Evolutionary conservation across 2,888 invertebrate genomes (phyloP), one percentile per base, ranked within the genome.

Genomic region (Eristalinus aeneus): DNA sequence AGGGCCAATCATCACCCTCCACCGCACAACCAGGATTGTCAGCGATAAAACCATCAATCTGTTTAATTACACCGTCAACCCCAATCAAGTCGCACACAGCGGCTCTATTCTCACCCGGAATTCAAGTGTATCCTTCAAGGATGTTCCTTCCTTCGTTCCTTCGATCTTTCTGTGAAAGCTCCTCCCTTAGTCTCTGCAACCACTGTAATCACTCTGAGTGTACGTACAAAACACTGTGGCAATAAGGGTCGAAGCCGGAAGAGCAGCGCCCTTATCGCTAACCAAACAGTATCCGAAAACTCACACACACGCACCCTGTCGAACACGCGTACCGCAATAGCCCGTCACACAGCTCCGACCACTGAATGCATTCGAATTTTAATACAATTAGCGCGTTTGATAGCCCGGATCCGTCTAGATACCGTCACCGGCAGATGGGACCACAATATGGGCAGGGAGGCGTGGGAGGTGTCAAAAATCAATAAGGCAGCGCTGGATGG

Each of bases 381-480:
- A 85, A 80, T 80, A 68, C 67, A 80, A 85, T 85, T 85, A 85
- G 46, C 80, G 36, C 73, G 32, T 67, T 72, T 83, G 63, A 77
- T 63, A 68, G 31, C 54, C 27, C 60, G 58, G 69, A 71, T 71
- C 69, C 22, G 75, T 53, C 31, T 46, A 58, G 75, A 72, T 71
- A 77, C n/a, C 71, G 74, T 60, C 27, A 23, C 22, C 80, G 73
- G 68, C 76, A 76, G 80, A 78, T 67, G 65, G 72, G 20, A 79
- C 72, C 60, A 20, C 61, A 27, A 54, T 61, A 9, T 27, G 16
- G 20, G 20, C 34, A 22, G 20, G 67, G 10, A 12, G 32, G 27
- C 27, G 23, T 32, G 5, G 34, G 53, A 6, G 27, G 20, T 23
- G 60, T 36, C 11, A 67, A 79, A 79, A 79, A 79, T 79, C 79